Evolutionary conservation across 2,888 invertebrate genomes (phyloP), one percentile per base, ranked within the genome.

Genomic region (Drosophila diplacantha): DNA sequence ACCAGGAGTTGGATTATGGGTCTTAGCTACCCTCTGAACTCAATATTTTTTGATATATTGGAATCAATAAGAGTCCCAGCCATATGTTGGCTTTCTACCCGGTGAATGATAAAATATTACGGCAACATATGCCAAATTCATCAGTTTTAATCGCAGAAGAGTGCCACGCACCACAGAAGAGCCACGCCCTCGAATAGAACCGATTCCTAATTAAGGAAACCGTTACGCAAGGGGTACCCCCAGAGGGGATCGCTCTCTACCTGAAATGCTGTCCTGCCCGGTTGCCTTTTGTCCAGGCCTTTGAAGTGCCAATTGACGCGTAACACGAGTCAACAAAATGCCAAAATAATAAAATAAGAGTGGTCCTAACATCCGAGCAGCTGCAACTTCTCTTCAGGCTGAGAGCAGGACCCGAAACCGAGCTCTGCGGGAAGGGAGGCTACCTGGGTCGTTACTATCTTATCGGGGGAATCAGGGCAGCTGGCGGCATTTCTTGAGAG

Each of bases 261-360:
- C 80, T 82, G 76, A 76, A 65, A 59, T 26, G 20, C 26, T 18
- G 3, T 12, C 32, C 26, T 35, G 16, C 22, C 14, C 16, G 20
- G 38, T 38, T 56, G 26, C 26, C 29, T 18, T 31, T 58, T 58
- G 24, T 55, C 18, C 29, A 11, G 7, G 4, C 22, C 29, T 9
- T 53, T 72, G 60, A 62, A 73, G 69, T 72, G 69, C 50, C 75
- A 56, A 74, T 74, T 79, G 77, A 73, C 60, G 83, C 72, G 76
- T 71, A 83, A 81, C 81, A 81, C 83, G 83, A 81, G 85, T 78
- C 84, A 75, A 66, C 72, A 67, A 26, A 51, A 22, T 49, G 44
- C 46, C 47, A 50, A 53, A 50, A 58, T 31, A 41, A 39, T 51
- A 29, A 52, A 57, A 66, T n/a, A 61, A 61, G 46, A 29, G 46